Evolutionary conservation across 2,113 vertebrate species (phyloP), one percentile per base, ranked within the genome.

Genomic region (Regulus satrapa): DNA sequence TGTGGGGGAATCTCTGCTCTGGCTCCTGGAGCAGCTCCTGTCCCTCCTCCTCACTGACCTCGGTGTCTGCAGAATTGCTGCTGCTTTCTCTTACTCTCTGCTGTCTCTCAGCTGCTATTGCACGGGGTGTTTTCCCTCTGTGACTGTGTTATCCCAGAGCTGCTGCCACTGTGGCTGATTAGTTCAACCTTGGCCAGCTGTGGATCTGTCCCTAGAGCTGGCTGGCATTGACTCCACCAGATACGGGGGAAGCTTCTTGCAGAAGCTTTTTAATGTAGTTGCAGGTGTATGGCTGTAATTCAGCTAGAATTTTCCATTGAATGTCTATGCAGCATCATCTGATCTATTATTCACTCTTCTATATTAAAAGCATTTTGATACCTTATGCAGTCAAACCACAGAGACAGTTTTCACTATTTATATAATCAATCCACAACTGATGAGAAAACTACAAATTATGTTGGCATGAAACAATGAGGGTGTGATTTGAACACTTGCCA

Each of bases 131-230:
- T 43, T 66, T 4, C 7, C 26, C 15, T 18, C 46, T 51, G 41
- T 46, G 26, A 38, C 10, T 73, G 4, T 19, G 17, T 36, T 51
- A 16, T 23, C 21, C 26, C 67, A 28, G 31, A 28, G 34, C 14
- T 64, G 26, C 31, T 71, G 8, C n/a, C 9, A 2, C 55, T 29
- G 26, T 38, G 28, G 46, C 26, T 23, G 54, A 26, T 51, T 28
- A 36, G 28, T 38, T 38, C 48, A 45, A 55, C 38, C 38, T 45
- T 38, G 63, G n/a, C 54, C 54, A 38, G 54, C 55, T 4, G 0
- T 28, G 28, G 29, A 21, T 69, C 73, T 0, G 1, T 32, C 28
- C 28, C 48, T 6, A n/a, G 46, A 61, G 45, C 28, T 1, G 0
- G 23, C 28, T 59, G 54, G 43, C 36, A 45, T 28, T 61, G 45